Evolutionary conservation across 2,888 invertebrate genomes (phyloP).

Genomic region (Trichogramma dendrolimi): DNA sequence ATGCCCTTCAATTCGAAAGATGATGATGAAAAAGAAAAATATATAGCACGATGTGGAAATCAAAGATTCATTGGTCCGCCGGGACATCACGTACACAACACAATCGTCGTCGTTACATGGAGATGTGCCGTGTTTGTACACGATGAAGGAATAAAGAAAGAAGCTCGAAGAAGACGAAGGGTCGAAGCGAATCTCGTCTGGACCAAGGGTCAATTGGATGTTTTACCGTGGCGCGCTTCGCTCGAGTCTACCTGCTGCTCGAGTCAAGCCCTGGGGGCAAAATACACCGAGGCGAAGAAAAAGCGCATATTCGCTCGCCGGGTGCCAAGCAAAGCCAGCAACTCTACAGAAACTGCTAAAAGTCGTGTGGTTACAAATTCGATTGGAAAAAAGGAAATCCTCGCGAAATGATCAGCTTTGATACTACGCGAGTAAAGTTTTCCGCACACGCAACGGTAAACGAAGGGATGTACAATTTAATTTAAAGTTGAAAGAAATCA

Average conservation of each 20-base stretch:
- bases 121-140: background rate
- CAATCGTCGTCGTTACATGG: slow-evolving; percentile 32
- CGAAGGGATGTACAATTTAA: no score
- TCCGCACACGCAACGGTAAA: no score
- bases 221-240: slow-evolving; percentile 17
- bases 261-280: background rate
- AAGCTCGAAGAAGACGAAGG: background rate
- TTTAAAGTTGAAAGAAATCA: no score
- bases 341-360: background rate
- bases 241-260: slow-evolving; percentile 31
- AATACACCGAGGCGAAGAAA: slow-evolving; percentile 3
- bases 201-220: slow-evolving; percentile 30
- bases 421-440: background rate
- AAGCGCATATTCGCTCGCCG: background rate
- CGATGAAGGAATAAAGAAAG: background rate
- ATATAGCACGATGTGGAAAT: slow-evolving; percentile 20
- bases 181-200: slow-evolving; percentile 23
- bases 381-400: background rate
- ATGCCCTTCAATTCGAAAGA: background rate
- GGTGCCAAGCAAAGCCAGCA: background rate
- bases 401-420: background rate
- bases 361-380: background rate
- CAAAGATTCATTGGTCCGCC: slow-evolving; percentile 32
- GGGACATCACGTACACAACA: slow-evolving; percentile 14
- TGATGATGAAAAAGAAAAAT: slow-evolving; percentile 26